phyloP scores from a whole-genome alignment of 2,113 vertebrate species.

The Cinclus cinclus region DNA sequence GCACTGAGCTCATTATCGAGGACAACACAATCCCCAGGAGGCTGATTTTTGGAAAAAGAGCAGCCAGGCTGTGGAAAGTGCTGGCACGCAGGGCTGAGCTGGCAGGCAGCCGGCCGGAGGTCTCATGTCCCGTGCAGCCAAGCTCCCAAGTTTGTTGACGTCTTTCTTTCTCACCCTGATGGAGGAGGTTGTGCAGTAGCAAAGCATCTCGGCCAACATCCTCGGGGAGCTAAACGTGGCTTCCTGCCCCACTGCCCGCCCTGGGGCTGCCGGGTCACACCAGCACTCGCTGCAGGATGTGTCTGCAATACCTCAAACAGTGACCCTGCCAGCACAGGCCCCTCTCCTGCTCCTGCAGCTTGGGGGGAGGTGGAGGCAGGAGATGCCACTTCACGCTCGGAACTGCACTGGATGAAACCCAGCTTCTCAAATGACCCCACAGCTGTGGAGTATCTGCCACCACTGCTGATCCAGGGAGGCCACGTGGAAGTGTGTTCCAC shows the following conservation, averaged over 20 bases:
- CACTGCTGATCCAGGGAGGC: rapidly evolving
- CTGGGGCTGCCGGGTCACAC: neutral
- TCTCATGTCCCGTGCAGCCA: neutral
- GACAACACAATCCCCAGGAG: neutral
- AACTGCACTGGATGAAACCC: neutral
- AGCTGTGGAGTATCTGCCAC: rapidly evolving
- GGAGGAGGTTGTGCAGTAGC: neutral
- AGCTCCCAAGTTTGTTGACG: neutral
- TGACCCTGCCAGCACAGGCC: neutral
- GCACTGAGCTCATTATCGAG: neutral
- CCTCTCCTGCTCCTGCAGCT: neutral
- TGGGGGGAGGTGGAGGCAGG: neutral
- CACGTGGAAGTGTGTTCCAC: rapidly evolving
- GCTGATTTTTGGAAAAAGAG: neutral
- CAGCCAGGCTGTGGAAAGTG: neutral
- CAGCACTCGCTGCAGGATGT: neutral
- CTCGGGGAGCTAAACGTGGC: neutral
- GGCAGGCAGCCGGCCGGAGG: neutral
- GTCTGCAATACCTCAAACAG: neutral
- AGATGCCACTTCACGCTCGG: neutral
- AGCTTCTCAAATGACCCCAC: neutral
- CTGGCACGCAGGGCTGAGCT: neutral
- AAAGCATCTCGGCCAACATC: neutral
- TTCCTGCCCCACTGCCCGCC: slow-evolving; percentile 29
- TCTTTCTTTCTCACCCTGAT: neutral